Conservation (phyloP, 2,888 invertebrate genomes). For the Syrphus vitripennis region DNA sequence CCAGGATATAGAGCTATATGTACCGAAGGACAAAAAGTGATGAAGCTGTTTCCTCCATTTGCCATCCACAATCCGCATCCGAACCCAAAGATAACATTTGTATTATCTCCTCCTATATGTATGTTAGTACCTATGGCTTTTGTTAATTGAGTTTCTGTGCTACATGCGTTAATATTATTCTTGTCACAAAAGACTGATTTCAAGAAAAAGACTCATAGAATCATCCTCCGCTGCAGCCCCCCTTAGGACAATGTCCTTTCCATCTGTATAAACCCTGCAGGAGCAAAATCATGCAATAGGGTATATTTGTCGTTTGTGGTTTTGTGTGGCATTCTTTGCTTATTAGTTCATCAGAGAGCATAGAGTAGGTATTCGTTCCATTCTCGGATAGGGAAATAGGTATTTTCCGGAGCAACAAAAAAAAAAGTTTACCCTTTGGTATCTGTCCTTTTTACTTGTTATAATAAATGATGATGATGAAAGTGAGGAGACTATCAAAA, state of each 20-base stretch:
- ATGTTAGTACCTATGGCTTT: not conserved
- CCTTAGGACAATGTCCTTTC: constrained; percentile 33
- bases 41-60: not conserved
- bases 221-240: not conserved
- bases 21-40: constrained; percentile 1
- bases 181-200: constrained; percentile 31
- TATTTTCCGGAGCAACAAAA: constrained; percentile 21
- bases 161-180: constrained; percentile 55
- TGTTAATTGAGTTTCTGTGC: constrained; percentile 48
- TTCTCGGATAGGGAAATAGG: constrained; percentile 13
- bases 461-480: not conserved
- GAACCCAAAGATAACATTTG: not conserved
- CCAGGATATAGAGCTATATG: not conserved
- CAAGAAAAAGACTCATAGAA: not conserved
- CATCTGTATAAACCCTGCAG: not conserved
- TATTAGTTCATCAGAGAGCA: not conserved
- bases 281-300: not conserved
- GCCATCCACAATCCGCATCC: not conserved
- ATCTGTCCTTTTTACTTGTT: not conserved
- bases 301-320: constrained; percentile 3
- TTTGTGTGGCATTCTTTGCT: constrained; percentile 4
- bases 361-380: not conserved
- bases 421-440: not conserved
- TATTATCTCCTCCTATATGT: not conserved
- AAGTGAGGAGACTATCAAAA: not conserved